These are phyloP conservation scores for Amyelois transitella DNA, from an alignment of 1,140 invertebrate genomes.

Conservation along the genomic window DNA sequence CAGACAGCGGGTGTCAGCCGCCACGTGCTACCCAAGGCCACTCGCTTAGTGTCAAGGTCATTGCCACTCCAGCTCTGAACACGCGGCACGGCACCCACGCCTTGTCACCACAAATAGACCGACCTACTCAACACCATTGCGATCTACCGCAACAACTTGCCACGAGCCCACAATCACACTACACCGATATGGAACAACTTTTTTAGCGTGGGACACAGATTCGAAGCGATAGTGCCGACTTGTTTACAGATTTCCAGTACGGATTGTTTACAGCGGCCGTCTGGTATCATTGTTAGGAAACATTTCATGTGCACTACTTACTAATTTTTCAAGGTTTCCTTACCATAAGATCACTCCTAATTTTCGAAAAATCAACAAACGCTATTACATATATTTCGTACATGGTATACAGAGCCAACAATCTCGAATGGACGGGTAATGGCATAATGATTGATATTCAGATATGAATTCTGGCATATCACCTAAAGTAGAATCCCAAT, in stretches of 20 bases:
- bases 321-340: too few species aligned
- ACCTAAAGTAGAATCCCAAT: too few species aligned
- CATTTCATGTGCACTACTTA: too few species aligned
- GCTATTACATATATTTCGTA: too few species aligned
- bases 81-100: slow-evolving; percentile 71
- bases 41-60: slow-evolving; percentile 74
- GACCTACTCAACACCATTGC: slow-evolving; percentile 54
- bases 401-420: too few species aligned
- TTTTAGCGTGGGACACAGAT: slow-evolving; percentile 23
- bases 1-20: slow-evolving; percentile 74
- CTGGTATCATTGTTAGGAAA: neutral
- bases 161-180: slow-evolving; percentile 21
- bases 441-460: too few species aligned
- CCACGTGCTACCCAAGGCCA: slow-evolving; percentile 74
- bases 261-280: neutral
- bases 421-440: too few species aligned
- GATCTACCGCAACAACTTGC: slow-evolving; percentile 43
- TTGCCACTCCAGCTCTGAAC: slow-evolving; percentile 69
- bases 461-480: too few species aligned
- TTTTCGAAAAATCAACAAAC: too few species aligned
- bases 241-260: neutral
- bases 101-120: slow-evolving; percentile 72
- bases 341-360: too few species aligned
- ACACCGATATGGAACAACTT: slow-evolving; percentile 12
- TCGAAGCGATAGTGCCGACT: neutral